phyloP scores from a whole-genome alignment of 2,888 invertebrate species.

The Antheraea assamensis region DNA sequence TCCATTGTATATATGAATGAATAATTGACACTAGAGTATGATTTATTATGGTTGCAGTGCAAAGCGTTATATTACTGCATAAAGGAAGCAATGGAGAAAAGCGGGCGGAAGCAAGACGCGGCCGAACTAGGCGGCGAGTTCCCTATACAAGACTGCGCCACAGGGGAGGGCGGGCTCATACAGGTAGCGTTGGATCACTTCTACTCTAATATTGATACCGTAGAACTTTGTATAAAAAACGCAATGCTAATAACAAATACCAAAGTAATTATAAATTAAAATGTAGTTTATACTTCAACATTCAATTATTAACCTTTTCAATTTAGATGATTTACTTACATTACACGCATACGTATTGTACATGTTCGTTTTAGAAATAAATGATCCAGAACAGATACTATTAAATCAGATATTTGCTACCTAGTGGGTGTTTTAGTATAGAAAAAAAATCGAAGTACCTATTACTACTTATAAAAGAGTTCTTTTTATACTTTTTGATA shows the following conservation, averaged over 20 bases:
- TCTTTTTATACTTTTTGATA: too few relatives aligned
- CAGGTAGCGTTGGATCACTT: slow-evolving; percentile 73
- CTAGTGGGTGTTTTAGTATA: too few relatives aligned
- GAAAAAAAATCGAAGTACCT: too few relatives aligned
- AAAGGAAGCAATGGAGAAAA: slow-evolving; percentile 98
- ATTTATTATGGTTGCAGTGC: slow-evolving; percentile 85
- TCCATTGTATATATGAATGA: too few relatives aligned
- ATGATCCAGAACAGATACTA: too few relatives aligned
- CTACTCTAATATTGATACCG: neutral
- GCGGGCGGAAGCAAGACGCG: slow-evolving; percentile 86
- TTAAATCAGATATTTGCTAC: too few relatives aligned
- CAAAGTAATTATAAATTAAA: neutral
- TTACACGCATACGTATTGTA: too few relatives aligned
- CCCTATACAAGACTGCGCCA: slow-evolving; percentile 98
- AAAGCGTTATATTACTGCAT: slow-evolving; percentile 99
- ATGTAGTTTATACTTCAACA: too few relatives aligned
- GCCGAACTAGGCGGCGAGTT: slow-evolving; percentile 96
- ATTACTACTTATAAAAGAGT: too few relatives aligned
- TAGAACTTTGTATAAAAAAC: neutral
- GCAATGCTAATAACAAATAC: neutral
- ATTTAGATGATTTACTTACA: too few relatives aligned
- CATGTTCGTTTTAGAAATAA: too few relatives aligned
- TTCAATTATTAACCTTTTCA: too few relatives aligned
- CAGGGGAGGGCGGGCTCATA: slow-evolving; percentile 98
- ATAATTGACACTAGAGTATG: neutral